Base-by-base conservation (phyloP, 1,140 invertebrate genomes). In the Papilio polytes region DNA sequence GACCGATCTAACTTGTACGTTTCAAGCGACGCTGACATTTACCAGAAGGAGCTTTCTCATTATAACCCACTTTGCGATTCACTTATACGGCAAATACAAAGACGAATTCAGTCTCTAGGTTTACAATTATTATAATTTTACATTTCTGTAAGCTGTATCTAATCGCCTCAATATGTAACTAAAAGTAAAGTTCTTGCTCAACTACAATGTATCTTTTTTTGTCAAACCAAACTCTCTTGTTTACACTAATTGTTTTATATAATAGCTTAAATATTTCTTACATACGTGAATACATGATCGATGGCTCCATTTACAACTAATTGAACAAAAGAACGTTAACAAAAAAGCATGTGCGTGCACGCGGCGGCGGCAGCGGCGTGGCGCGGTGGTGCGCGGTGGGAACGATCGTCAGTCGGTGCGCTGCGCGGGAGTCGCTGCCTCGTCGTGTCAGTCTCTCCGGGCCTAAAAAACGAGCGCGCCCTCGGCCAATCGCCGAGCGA, bases 351-450 rank as follows among this genome's bases (percentile, higher is more conserved):
- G 76, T 85, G 79, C 85, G 74, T 79, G 80, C 80, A 77, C 80
- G 86, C 81, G 74, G 13, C 20, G 44, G 36, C 7, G 36, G 36
- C 36, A 36, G 36, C 46, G 46, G 12, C 46, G 46, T 13, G 46
- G 46, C 46, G 2, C 31, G 31, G 31, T 6, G 36, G 36, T 41
- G 36, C 36, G 36, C 31, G 15, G 53, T 7, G 53, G 26, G 22
- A 84, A 88, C 83, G 87, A 83, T 84, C 81, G 85, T 83, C 84
- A 70, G 26, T 36, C 63, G 12, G 82, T 93, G 92, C 91, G 26
- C 84, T 93, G 92, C 91, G 92, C 91, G 87, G 77, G 92, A 91
- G 91, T 91, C 86, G 91, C 91, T 91, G 91, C 90, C 53, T 56
- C n/a, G 90, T 85, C 88, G 88, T 86, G 92, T 90, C 90, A 87